Evolutionary conservation across 2,888 invertebrate genomes (phyloP).

Genomic region (Zygaena filipendulae): DNA sequence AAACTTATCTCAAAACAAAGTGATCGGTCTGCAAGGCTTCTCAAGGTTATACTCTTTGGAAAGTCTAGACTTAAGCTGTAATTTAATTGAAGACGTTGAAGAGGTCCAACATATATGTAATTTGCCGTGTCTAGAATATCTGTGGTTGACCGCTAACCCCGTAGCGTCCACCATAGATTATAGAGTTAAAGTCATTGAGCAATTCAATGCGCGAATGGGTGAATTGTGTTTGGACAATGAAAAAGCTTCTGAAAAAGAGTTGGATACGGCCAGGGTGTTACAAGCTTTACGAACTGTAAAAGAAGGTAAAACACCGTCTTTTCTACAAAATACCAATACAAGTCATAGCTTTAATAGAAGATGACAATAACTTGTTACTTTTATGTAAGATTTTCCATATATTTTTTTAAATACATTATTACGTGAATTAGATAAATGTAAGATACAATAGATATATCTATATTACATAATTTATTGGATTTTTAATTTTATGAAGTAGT

Average conservation of each 20-base stretch:
- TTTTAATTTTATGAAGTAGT: too few species aligned
- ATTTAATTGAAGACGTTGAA: constrained; percentile 81
- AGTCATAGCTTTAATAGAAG: constrained; percentile 55
- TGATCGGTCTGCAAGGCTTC: constrained; percentile 77
- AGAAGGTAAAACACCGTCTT: constrained; percentile 73
- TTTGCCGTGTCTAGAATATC: constrained; percentile 86
- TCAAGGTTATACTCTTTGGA: constrained; percentile 88
- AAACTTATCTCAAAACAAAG: constrained; percentile 86
- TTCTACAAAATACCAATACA: constrained; percentile 57
- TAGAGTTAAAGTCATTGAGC: constrained; percentile 87
- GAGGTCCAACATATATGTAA: constrained; percentile 84
- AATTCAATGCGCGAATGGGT: constrained; percentile 84
- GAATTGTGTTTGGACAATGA: constrained; percentile 91
- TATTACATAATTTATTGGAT: too few species aligned
- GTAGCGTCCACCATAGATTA: constrained; percentile 89
- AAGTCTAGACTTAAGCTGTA: constrained; percentile 87
- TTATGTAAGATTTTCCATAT: too few species aligned
- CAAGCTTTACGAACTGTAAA: constrained; percentile 86
- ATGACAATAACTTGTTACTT: too few species aligned
- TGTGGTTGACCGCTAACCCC: constrained; percentile 91
- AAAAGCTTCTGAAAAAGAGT: constrained; percentile 85
- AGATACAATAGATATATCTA: too few species aligned
- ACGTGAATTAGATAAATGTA: too few species aligned
- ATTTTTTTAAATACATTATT: too few species aligned
- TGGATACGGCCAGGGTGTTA: constrained; percentile 91